Percentiles rank a stretch among this genome's conserved stretches.
Conservation (phyloP, 2,797 vertebrate species). For the Varecia variegata region DNA sequence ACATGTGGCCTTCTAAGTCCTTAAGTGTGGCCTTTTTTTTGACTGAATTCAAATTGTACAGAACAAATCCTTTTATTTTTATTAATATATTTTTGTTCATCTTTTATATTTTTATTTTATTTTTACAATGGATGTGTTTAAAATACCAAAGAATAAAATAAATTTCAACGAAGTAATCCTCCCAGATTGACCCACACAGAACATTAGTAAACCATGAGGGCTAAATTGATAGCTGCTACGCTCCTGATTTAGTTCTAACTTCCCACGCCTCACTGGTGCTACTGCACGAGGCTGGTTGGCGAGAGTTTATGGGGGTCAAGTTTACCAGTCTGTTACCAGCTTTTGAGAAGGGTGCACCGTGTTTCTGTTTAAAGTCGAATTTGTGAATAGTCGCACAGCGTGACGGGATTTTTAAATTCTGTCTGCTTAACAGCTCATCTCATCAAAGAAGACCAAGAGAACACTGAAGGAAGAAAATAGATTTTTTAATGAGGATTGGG, state of each 20-base stretch:
- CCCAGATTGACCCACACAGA: neutral
- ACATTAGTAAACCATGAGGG: neutral
- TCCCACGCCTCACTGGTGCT: too few species aligned
- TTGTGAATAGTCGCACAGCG: neutral
- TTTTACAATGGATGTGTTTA: neutral
- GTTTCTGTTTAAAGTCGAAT: neutral
- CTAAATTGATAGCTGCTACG: neutral
- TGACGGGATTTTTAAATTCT: neutral
- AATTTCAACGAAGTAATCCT: neutral
- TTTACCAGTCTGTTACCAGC: neutral
- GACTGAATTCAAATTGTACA: neutral
- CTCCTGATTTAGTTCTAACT: neutral
- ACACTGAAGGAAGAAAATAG: neutral
- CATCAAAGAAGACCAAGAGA: neutral
- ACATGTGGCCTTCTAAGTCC: neutral
- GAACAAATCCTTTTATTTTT: neutral
- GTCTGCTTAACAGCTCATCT: neutral
- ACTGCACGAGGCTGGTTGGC: neutral
- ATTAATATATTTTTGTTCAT: neutral
- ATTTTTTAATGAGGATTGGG: neutral
- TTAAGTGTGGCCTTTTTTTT: neutral
- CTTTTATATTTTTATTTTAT: neutral
- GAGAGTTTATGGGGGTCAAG: neutral
- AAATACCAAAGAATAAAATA: neutral
- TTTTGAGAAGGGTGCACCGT: neutral